A percentile compares a stretch with the other conserved stretches of the same genome.
Evolutionary conservation across 1,140 invertebrate species (phyloP).

Genomic region (Brachionus manjavacas): DNA sequence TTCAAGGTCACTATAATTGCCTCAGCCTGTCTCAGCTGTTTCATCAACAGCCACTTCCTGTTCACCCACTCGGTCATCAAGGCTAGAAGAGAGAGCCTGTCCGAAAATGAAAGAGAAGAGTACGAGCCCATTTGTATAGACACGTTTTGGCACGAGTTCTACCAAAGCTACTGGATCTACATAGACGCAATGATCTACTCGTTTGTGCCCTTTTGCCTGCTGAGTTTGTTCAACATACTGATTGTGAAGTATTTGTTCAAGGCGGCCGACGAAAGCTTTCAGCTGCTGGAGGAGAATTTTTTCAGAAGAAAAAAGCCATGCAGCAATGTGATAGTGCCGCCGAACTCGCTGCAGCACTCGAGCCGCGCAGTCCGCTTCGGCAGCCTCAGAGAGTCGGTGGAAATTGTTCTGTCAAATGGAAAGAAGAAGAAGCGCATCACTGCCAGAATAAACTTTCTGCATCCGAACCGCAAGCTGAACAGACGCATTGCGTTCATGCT

Average conservation of each 20-base stretch:
- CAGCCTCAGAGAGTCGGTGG: neutral
- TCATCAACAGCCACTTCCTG: constrained; percentile 37
- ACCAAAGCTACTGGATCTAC: constrained; percentile 22
- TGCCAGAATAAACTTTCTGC: neutral
- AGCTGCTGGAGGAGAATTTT: neutral
- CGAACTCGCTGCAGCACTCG: neutral
- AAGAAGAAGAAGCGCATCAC: neutral
- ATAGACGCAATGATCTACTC: constrained; percentile 35
- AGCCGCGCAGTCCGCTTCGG: neutral
- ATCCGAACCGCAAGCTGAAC: neutral
- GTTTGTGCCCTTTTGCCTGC: neutral
- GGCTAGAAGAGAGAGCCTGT: neutral
- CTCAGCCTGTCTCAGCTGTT: neutral
- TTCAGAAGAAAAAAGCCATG: neutral
- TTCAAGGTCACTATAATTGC: constrained; percentile 5
- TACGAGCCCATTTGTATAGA: constrained; percentile 22
- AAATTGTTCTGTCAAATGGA: neutral
- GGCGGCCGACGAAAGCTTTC: constrained; percentile 22
- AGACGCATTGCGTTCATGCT: constrained; percentile 15
- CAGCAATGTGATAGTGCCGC: neutral
- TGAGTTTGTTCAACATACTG: constrained; percentile 18
- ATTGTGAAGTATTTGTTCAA: constrained; percentile 27
- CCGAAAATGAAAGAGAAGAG: neutral
- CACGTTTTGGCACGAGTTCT: constrained; percentile 6
- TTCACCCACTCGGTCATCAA: constrained; percentile 15